A percentile compares a stretch with the other conserved stretches of the same genome.
Conservation (phyloP, 2,888 invertebrate species). For the Caenorhabditis afra region DNA sequence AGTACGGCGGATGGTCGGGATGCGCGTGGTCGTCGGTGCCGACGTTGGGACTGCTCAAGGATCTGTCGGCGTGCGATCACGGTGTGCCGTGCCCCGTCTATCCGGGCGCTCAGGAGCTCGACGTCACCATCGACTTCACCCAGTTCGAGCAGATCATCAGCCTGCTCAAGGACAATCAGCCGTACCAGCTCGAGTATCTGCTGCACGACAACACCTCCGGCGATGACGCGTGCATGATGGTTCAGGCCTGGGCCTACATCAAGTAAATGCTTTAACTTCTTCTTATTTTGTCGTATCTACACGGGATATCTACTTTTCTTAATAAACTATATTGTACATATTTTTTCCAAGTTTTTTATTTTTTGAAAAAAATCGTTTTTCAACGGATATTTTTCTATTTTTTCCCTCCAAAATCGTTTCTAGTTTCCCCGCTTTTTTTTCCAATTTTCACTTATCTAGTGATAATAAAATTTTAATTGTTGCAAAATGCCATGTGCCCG, state of each 20-base stretch:
- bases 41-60: constrained; percentile 70
- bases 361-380: no score
- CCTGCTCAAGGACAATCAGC: constrained; percentile 62
- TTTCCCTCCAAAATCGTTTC: no score
- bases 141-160: constrained; percentile 59
- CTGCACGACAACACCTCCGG: constrained; percentile 56
- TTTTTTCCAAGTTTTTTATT: no score
- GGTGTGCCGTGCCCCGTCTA: constrained; percentile 66
- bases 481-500: not conserved
- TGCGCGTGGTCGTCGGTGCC: constrained; percentile 70
- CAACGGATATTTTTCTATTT: no score
- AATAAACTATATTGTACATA: constrained; percentile 6
- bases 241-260: constrained; percentile 67
- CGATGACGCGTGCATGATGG: constrained; percentile 61
- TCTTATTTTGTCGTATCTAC: no score
- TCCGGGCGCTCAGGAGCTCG: constrained; percentile 48
- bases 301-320: no score
- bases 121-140: constrained; percentile 61
- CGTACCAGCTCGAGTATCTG: constrained; percentile 63
- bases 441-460: no score
- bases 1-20: constrained; percentile 68
- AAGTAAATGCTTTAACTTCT: constrained; percentile 54
- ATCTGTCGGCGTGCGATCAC: constrained; percentile 58
- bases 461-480: no score
- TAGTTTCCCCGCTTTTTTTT: no score